phyloP scores from a whole-genome alignment of 2,113 vertebrate genomes.

The Seriola dumerili region DNA sequence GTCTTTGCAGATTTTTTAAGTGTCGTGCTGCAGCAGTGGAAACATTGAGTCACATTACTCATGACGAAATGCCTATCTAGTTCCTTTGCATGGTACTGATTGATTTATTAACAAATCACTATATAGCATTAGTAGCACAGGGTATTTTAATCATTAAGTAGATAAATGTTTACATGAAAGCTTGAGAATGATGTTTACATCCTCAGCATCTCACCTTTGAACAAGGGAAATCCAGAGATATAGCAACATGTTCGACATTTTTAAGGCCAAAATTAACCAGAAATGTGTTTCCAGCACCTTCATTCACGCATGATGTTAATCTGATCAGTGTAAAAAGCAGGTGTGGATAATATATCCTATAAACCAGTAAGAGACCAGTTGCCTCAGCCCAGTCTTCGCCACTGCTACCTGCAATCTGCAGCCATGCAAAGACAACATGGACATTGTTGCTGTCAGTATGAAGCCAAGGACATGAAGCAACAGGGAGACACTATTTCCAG shows the following conservation, averaged over 20 bases:
- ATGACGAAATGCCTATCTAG: background rate
- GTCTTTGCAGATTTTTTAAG: conserved; percentile 19
- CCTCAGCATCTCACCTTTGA: conserved; percentile 1
- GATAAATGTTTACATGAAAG: conserved; percentile 23
- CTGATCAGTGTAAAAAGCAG: conserved; percentile 25
- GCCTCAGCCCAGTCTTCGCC: conserved; percentile 42
- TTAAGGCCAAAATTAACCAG: conserved; percentile 18
- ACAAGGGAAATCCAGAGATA: conserved; percentile 6
- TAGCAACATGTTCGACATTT: conserved; percentile 11
- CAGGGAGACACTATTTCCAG: conserved; percentile 51
- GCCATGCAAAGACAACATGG: conserved; percentile 41
- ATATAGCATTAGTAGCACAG: background rate
- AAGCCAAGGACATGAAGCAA: conserved; percentile 49
- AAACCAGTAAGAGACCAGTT: conserved; percentile 57
- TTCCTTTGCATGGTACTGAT: background rate
- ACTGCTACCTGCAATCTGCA: conserved; percentile 30
- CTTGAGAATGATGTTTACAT: background rate
- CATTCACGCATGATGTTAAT: conserved; percentile 39
- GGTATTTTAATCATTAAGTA: background rate
- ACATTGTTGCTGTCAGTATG: conserved; percentile 48
- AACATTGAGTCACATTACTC: background rate
- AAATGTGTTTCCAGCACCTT: conserved; percentile 12
- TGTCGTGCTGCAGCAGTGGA: background rate
- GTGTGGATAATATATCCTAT: conserved; percentile 44
- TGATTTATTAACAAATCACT: conserved; percentile 20